Evolutionary conservation across 2,113 vertebrate genomes (phyloP).

Genomic region (Micromys minutus): DNA sequence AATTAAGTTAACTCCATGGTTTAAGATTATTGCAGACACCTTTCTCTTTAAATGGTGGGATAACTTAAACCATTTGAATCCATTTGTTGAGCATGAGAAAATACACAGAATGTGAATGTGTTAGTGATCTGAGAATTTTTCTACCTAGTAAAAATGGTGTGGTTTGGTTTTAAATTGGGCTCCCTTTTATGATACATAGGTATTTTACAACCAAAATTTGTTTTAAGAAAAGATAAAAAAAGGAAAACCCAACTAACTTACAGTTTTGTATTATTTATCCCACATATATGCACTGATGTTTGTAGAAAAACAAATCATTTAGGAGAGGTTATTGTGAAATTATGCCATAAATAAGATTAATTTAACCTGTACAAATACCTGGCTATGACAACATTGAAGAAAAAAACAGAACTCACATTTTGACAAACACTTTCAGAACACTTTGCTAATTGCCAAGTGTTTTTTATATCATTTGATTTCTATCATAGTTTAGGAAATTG

Average conservation of each 20-base stretch:
- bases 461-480: too few species aligned
- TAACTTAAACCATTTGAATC: constrained; percentile 91
- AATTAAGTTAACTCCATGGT: too few species aligned
- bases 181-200: background rate
- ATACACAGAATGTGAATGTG: constrained; percentile 92
- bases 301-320: constrained; percentile 18
- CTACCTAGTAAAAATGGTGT: background rate
- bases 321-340: constrained; percentile 25
- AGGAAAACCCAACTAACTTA: background rate
- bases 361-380: background rate
- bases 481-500: too few species aligned
- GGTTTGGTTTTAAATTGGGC: background rate
- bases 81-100: constrained; percentile 92
- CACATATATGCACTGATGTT: background rate
- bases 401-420: background rate
- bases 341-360: too few species aligned
- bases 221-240: constrained; percentile 1
- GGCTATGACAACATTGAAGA: background rate
- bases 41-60: too few species aligned
- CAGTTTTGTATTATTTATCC: background rate
- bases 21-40: too few species aligned
- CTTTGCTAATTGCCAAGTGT: too few species aligned
- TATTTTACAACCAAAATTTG: constrained; percentile 3
- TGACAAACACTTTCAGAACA: background rate
- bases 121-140: background rate